Evolutionary conservation across 2,113 vertebrate genomes (phyloP).

Genomic region (Neoarius graeffei): DNA sequence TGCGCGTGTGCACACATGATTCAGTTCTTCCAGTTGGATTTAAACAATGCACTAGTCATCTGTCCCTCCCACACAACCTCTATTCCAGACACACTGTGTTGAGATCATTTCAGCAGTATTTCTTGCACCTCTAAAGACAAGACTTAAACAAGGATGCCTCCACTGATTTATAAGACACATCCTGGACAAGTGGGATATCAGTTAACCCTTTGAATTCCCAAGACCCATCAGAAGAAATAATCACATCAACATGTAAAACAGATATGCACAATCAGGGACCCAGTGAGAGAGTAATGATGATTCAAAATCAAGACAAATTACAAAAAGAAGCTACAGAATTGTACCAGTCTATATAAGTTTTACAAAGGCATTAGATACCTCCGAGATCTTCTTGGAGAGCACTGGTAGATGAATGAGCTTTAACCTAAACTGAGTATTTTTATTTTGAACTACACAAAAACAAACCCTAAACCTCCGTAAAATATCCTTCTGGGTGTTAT

Average conservation of each 20-base stretch:
- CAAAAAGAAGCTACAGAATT: background rate
- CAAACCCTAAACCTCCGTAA: background rate
- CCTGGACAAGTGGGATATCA: background rate
- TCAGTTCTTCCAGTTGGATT: conserved; percentile 46
- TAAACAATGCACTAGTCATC: conserved; percentile 27
- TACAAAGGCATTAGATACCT: background rate
- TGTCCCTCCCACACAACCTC: conserved; percentile 22
- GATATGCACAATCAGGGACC: background rate
- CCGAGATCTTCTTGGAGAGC: background rate
- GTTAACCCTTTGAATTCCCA: background rate
- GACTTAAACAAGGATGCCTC: background rate
- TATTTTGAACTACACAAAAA: background rate
- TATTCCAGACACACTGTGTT: background rate
- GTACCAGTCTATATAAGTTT: background rate
- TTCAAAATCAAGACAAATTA: background rate
- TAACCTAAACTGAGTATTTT: background rate
- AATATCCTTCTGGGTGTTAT: background rate
- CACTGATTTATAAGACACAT: background rate
- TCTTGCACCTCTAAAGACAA: background rate
- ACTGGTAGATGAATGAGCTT: background rate
- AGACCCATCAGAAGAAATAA: background rate
- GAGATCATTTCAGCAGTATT: background rate
- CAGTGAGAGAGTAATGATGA: background rate
- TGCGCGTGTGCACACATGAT: conserved; percentile 7
- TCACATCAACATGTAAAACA: background rate